phyloP scores from a whole-genome alignment of 1,140 invertebrate genomes.

The Helicoverpa armigera region DNA sequence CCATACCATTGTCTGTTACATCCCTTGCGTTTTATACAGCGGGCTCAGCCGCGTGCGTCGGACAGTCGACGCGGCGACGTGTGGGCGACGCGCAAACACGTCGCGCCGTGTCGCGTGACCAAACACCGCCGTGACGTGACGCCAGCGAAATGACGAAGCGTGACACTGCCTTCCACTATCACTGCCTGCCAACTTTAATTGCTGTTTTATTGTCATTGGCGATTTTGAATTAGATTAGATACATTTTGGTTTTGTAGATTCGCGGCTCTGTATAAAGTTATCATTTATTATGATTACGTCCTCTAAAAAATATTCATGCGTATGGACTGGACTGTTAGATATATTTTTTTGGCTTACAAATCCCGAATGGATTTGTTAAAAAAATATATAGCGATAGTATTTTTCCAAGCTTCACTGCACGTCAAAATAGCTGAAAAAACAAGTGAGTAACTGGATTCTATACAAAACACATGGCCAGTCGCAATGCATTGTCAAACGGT shows the following conservation, averaged over 20 bases:
- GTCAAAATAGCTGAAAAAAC: background rate
- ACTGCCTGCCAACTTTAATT: background rate
- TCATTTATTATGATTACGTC: too few species aligned
- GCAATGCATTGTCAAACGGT: slow-evolving; percentile 29
- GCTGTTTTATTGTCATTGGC: too few species aligned
- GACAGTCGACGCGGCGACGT: slow-evolving; percentile 8
- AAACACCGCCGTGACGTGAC: slow-evolving; percentile 10
- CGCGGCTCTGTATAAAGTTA: too few species aligned
- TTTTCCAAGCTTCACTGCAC: background rate
- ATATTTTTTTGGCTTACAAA: too few species aligned
- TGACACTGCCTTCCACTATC: background rate
- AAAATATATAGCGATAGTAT: background rate
- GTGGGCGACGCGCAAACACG: slow-evolving; percentile 25
- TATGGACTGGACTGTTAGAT: too few species aligned
- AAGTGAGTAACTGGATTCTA: slow-evolving; percentile 20
- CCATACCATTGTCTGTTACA: background rate
- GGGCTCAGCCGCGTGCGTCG: slow-evolving; percentile 12
- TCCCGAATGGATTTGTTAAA: background rate
- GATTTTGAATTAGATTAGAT: too few species aligned
- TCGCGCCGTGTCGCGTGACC: slow-evolving; percentile 23
- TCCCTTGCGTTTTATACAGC: slow-evolving; percentile 7
- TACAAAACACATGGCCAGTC: slow-evolving; percentile 24
- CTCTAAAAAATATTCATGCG: too few species aligned
- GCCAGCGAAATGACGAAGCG: background rate
- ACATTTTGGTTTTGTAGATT: too few species aligned